Percentiles rank a stretch among this genome's conserved stretches.
Conservation (phyloP, 53 echinoderm and acorn worm species). For the Mesocentrotus franciscanus region DNA sequence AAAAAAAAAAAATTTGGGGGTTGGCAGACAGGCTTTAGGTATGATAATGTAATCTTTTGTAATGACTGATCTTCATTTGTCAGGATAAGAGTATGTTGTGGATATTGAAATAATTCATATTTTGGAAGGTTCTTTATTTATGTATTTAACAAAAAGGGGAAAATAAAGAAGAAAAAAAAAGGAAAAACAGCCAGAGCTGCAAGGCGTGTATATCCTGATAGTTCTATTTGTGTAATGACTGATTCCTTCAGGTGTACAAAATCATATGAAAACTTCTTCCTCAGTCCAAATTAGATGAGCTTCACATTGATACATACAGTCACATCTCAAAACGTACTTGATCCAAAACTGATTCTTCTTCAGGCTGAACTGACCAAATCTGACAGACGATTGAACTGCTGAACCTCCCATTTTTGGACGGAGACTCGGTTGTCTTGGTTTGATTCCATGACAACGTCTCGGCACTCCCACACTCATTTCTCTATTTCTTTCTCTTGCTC, state of each 20-base stretch:
- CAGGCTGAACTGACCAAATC: background rate
- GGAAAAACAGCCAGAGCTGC: background rate
- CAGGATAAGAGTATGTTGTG: background rate
- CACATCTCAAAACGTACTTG: background rate
- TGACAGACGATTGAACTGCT: slow-evolving; percentile 43
- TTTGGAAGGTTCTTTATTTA: background rate
- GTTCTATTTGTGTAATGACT: background rate
- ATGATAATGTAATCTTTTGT: no score
- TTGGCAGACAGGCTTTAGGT: no score
- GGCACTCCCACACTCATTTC: slow-evolving; percentile 11
- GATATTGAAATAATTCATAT: background rate
- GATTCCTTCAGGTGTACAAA: background rate
- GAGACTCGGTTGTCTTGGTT: slow-evolving; percentile 31
- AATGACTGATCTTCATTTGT: background rate
- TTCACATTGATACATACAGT: background rate
- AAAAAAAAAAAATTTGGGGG: no score
- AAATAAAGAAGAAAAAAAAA: no score
- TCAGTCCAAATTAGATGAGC: background rate
- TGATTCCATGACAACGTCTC: background rate
- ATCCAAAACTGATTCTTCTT: background rate
- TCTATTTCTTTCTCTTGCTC: background rate
- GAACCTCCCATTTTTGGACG: slow-evolving; percentile 23
- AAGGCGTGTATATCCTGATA: background rate
- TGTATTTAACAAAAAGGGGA: background rate
- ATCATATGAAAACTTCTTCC: background rate